Conservation (phyloP, 2,113 vertebrate species). For the Prochilodus magdalenae region DNA sequence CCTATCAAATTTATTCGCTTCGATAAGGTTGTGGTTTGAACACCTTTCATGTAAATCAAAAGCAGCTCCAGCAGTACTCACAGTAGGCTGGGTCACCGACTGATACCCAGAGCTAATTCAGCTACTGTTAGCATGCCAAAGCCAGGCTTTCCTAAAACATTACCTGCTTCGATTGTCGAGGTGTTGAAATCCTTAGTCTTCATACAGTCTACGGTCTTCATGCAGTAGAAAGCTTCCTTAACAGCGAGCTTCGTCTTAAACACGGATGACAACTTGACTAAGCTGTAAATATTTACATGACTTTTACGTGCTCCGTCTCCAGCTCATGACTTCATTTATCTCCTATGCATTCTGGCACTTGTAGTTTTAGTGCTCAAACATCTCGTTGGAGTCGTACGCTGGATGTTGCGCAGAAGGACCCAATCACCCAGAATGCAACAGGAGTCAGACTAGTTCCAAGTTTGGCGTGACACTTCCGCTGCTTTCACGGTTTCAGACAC, state of each 20-base stretch:
- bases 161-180: neutral
- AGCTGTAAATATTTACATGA: constrained; percentile 34
- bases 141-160: neutral
- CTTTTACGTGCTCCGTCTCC: neutral
- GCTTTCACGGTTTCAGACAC: too few relatives aligned
- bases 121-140: neutral
- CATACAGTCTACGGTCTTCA: neutral
- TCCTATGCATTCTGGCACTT: constrained; percentile 16
- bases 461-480: neutral
- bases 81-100: neutral
- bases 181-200: neutral
- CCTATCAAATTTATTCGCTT: neutral
- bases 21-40: neutral
- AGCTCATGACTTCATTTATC: constrained; percentile 18
- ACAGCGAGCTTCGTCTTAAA: neutral
- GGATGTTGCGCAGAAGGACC: neutral
- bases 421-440: constrained; percentile 24
- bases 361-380: neutral
- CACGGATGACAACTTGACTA: neutral
- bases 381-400: neutral
- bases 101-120: neutral
- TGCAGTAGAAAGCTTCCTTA: neutral
- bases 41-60: neutral
- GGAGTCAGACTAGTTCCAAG: neutral
- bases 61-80: neutral